Percentiles rank a stretch among this genome's conserved stretches.
Conservation (phyloP, 1,140 invertebrate species). For the Drosophila sp. region DNA sequence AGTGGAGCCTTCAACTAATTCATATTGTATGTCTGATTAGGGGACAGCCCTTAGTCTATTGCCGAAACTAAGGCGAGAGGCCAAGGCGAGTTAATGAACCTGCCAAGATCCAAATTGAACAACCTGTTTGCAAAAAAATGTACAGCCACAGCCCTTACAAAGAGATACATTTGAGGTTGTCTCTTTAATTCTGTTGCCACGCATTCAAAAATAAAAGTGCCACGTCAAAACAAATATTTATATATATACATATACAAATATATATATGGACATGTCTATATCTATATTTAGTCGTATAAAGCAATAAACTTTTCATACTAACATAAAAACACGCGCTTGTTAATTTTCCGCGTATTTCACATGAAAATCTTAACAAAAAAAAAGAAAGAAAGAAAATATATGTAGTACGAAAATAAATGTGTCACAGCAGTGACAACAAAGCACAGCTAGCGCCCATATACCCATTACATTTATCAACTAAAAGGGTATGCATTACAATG, state of each 20-base stretch:
- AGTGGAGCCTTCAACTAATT: slow-evolving; percentile 16
- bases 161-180: slow-evolving; percentile 4
- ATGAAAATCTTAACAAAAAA: slow-evolving; percentile 61
- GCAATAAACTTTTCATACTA: slow-evolving; percentile 55
- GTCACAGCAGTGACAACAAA: slow-evolving; percentile 15
- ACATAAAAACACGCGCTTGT: slow-evolving; percentile 63
- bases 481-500: neutral
- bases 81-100: slow-evolving; percentile 63
- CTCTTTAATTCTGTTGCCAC: slow-evolving; percentile 58
- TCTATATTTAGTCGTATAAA: slow-evolving; percentile 10
- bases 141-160: slow-evolving; percentile 17
- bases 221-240: slow-evolving; percentile 28
- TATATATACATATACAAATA: slow-evolving; percentile 17
- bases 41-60: slow-evolving; percentile 17
- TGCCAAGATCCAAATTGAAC: slow-evolving; percentile 6
- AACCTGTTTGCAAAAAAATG: slow-evolving; percentile 46
- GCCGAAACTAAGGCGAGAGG: slow-evolving; percentile 41
- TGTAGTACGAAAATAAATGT: slow-evolving; percentile 45
- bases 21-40: slow-evolving; percentile 23
- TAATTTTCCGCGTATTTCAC: slow-evolving; percentile 56
- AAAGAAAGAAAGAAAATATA: slow-evolving; percentile 67
- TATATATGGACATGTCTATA: slow-evolving; percentile 2
- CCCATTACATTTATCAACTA: neutral
- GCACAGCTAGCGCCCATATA: slow-evolving; percentile 29
- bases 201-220: slow-evolving; percentile 40